A percentile compares a stretch with the other conserved stretches of the same genome.
phyloP scores from a whole-genome alignment of 2,797 vertebrate genomes.

The Lemur catta region DNA sequence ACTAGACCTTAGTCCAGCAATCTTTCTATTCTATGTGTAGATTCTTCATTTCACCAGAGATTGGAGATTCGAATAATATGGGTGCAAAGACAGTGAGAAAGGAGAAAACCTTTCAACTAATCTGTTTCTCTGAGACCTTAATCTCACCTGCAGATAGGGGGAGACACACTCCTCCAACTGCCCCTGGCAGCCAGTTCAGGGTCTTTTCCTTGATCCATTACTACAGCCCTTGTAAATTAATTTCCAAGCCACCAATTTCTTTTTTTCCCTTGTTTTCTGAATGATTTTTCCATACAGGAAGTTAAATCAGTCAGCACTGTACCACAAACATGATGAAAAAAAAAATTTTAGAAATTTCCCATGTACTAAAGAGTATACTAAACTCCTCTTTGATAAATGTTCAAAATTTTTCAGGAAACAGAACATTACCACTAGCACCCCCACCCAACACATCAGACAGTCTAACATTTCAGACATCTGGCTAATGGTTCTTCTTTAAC shows the following conservation, averaged over 20 bases:
- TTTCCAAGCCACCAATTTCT: background rate
- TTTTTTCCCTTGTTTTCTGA: background rate
- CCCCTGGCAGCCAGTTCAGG: background rate
- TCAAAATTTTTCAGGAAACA: background rate
- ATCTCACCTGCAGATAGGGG: background rate
- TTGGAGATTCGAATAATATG: background rate
- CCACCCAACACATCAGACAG: background rate
- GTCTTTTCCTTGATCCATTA: background rate
- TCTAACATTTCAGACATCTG: background rate
- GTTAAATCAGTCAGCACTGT: background rate
- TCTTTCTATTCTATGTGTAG: background rate
- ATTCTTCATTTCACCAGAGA: background rate
- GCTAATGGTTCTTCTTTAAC: background rate
- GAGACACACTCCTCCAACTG: background rate
- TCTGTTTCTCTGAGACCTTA: background rate
- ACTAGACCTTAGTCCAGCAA: background rate
- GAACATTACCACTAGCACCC: background rate
- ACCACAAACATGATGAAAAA: background rate
- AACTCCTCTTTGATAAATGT: background rate
- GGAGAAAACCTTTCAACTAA: background rate
- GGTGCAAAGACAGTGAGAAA: background rate
- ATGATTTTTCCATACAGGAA: background rate
- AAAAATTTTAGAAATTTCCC: background rate
- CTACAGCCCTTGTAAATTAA: background rate
- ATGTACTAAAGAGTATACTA: background rate